A percentile compares a stretch with the other conserved stretches of the same genome.
phyloP scores from a whole-genome alignment of 2,113 vertebrate genomes.

The Menura novaehollandiae region DNA sequence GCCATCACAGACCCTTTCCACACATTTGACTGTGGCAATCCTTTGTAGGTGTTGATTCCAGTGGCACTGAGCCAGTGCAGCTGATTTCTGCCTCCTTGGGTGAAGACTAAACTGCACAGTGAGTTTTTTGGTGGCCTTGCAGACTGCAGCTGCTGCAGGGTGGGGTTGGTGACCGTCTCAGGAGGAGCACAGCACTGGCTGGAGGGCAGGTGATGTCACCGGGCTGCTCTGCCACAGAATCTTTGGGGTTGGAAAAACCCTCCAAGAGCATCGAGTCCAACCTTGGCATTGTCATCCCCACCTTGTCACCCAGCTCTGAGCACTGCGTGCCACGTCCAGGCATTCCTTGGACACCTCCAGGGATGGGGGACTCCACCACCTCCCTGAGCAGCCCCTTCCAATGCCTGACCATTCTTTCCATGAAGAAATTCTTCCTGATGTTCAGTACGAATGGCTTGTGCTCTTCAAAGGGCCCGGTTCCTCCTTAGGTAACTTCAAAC shows the following conservation, averaged over 20 bases:
- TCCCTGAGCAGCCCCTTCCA: neutral
- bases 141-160: neutral
- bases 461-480: neutral
- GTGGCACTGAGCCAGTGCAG: neutral
- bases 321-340: neutral
- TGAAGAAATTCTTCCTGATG: neutral
- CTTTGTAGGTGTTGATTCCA: neutral
- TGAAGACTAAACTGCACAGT: neutral
- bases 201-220: neutral
- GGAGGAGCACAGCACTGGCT: neutral
- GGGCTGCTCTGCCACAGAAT: neutral
- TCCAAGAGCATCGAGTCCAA: neutral
- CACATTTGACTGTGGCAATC: neutral
- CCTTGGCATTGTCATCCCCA: neutral
- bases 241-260: neutral
- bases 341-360: neutral
- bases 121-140: neutral
- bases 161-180: neutral
- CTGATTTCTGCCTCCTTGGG: neutral
- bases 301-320: neutral
- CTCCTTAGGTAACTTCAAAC: neutral
- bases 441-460: neutral
- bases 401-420: neutral
- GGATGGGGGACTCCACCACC: neutral
- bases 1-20: neutral